Conservation (phyloP, 1,140 invertebrate genomes). For the Leguminivora glycinivorella region DNA sequence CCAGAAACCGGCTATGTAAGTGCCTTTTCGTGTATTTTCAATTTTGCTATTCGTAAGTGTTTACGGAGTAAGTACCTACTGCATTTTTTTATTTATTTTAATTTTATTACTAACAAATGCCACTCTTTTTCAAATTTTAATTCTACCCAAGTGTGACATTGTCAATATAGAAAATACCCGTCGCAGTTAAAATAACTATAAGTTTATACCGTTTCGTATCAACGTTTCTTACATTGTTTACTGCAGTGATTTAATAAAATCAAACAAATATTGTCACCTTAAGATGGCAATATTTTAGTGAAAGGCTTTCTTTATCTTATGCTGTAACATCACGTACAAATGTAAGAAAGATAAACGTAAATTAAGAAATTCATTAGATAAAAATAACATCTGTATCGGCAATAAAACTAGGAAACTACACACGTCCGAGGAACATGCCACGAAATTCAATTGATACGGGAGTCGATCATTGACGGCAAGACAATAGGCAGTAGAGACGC, state of each 20-base stretch:
- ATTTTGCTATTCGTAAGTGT: constrained; percentile 22
- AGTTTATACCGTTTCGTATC: not conserved
- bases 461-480: not conserved
- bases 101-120: not conserved
- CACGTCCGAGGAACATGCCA: constrained; percentile 5
- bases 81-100: not conserved
- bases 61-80: not conserved
- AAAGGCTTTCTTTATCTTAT: too few species aligned
- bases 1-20: constrained; percentile 54
- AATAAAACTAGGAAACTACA: not conserved
- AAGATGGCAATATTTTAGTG: not conserved
- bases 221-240: not conserved
- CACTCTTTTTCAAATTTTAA: not conserved
- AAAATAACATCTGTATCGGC: constrained; percentile 1
- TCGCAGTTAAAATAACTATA: not conserved
- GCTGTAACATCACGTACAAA: too few species aligned
- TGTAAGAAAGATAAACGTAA: not conserved
- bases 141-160: not conserved
- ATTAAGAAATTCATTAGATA: not conserved
- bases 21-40: constrained; percentile 31
- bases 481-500: constrained; percentile 11
- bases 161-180: not conserved
- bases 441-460: constrained; percentile 25
- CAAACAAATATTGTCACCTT: not conserved
- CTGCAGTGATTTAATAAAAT: not conserved